Evolutionary conservation across 2,113 vertebrate genomes (phyloP).

Genomic region (Toxotes jaculatrix): DNA sequence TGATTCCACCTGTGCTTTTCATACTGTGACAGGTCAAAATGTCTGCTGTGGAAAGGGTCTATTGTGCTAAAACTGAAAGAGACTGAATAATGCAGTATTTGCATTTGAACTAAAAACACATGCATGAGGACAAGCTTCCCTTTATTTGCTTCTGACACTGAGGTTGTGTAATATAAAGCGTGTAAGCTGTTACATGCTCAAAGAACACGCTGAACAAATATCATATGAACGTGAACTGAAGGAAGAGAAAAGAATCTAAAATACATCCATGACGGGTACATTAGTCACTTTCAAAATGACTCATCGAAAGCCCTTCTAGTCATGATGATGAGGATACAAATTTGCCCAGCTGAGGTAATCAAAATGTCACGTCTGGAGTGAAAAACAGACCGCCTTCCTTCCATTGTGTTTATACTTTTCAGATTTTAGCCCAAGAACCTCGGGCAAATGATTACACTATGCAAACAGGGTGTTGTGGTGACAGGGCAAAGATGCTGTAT

Average conservation of each 20-base stretch:
- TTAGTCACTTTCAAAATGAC: constrained; percentile 68
- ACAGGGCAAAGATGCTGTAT: neutral
- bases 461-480: neutral
- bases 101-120: neutral
- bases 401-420: neutral
- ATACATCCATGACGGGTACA: constrained; percentile 42
- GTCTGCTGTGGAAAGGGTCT: neutral
- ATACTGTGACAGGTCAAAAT: neutral
- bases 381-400: constrained; percentile 13
- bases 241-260: constrained; percentile 31
- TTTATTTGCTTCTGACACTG: neutral
- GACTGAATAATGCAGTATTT: constrained; percentile 8
- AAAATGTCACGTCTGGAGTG: constrained; percentile 21
- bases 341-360: constrained; percentile 34
- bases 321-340: constrained; percentile 42
- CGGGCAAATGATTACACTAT: neutral
- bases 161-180: neutral
- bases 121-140: neutral
- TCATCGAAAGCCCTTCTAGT: constrained; percentile 51
- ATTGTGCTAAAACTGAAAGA: neutral
- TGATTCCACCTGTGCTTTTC: neutral
- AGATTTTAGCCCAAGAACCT: neutral
- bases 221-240: constrained; percentile 56
- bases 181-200: neutral
- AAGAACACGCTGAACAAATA: constrained; percentile 25